Percentiles rank a stretch among this genome's conserved stretches.
phyloP scores from a whole-genome alignment of 2,888 invertebrate genomes.

The Ypsolopha sequella region DNA sequence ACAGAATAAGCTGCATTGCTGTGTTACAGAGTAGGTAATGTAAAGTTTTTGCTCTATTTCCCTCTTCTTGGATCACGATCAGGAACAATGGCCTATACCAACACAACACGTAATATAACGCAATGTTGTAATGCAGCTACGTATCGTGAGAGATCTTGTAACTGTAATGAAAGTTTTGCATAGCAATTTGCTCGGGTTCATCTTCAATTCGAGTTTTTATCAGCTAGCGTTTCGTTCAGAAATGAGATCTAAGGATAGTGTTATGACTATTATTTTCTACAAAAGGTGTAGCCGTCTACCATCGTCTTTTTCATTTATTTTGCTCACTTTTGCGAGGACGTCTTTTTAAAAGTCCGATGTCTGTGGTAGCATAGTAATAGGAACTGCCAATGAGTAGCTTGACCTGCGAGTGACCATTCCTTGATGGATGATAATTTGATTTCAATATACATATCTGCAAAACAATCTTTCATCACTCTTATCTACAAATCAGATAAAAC shows the following conservation, averaged over 20 bases:
- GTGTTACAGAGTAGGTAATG: no score
- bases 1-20: no score
- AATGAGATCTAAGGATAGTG: no score
- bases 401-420: no score
- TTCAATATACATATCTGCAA: no score
- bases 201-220: not conserved
- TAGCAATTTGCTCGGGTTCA: not conserved
- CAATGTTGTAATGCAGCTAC: not conserved
- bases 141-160: not conserved
- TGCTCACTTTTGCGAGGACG: not conserved
- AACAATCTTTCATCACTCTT: no score
- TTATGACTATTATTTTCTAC: not conserved
- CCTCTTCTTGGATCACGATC: constrained; percentile 4
- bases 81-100: constrained; percentile 3
- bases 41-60: constrained; percentile 9
- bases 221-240: no score
- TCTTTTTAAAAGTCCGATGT: no score
- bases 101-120: not conserved
- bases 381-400: no score
- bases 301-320: not conserved
- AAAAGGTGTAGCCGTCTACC: not conserved
- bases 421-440: no score
- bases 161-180: not conserved
- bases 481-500: no score
- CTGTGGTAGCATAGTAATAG: no score